A percentile compares a stretch with the other conserved stretches of the same genome.
Conservation (phyloP, 2,888 invertebrate genomes). For the Schizotus pectinicornis region DNA sequence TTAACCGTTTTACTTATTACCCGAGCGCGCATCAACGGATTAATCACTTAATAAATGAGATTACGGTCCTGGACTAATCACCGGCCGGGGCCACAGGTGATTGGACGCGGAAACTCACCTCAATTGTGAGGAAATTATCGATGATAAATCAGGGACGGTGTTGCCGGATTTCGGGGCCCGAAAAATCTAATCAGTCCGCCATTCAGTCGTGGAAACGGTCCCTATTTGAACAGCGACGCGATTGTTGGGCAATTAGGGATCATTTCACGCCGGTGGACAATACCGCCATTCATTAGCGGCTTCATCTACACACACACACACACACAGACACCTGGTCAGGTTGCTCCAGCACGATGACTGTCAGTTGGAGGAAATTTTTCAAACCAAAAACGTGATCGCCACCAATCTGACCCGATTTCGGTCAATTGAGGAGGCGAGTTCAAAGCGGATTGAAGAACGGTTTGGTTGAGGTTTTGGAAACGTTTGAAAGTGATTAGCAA, state of each 20-base stretch:
- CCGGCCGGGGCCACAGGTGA: conserved; percentile 4
- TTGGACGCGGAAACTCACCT: not conserved
- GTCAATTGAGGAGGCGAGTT: not conserved
- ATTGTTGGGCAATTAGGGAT: conserved; percentile 59
- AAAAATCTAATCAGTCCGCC: conserved; percentile 48
- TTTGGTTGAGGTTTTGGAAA: not conserved
- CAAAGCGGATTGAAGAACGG: not conserved
- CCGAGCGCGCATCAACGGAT: conserved; percentile 37
- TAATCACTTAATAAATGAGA: conserved; percentile 39
- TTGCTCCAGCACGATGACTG: conserved; percentile 18
- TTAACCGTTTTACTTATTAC: conserved; percentile 39
- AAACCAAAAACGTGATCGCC: not conserved
- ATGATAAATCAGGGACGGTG: no score
- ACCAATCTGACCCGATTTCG: conserved; percentile 4
- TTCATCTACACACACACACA: conserved; percentile 38
- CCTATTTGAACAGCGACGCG: conserved; percentile 51
- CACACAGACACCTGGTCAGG: conserved; percentile 42
- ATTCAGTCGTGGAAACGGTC: conserved; percentile 54
- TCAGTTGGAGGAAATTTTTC: not conserved
- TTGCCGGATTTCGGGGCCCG: no score
- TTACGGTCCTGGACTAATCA: conserved; percentile 23
- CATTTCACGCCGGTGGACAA: conserved; percentile 58
- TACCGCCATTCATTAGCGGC: conserved; percentile 55
- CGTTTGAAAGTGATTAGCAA: not conserved
- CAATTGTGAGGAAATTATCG: no score